Evolutionary conservation across 2,797 vertebrate species (phyloP).

Genomic region (Lepilemur ruficaudatus): DNA sequence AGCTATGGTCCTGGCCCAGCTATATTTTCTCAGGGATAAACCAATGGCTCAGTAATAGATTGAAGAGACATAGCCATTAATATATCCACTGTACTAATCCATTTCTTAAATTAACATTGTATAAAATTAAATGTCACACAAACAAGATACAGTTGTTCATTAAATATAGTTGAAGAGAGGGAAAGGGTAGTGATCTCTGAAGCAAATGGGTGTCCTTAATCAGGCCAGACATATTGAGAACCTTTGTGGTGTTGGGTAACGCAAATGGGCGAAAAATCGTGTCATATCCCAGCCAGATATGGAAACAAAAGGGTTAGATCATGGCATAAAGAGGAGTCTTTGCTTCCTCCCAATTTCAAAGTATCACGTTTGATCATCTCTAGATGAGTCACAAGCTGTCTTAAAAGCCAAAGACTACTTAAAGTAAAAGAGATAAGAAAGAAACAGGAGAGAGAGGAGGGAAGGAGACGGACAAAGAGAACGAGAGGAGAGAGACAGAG

Average conservation of each 20-base stretch:
- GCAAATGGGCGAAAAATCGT: conserved; percentile 33
- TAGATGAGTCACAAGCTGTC: conserved; percentile 28
- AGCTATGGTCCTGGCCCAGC: conserved; percentile 41
- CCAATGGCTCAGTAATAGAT: conserved; percentile 61
- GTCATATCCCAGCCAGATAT: conserved; percentile 2
- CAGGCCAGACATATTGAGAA: conserved; percentile 39
- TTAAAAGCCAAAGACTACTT: not conserved
- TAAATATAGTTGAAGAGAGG: conserved; percentile 42
- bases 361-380: conserved; percentile 15
- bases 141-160: conserved; percentile 74
- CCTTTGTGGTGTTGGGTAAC: not conserved
- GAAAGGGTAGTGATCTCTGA: conserved; percentile 57
- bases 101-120: conserved; percentile 74
- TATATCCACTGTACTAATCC: conserved; percentile 62
- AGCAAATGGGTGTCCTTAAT: conserved; percentile 64
- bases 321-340: not conserved
- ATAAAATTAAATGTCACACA: conserved; percentile 74
- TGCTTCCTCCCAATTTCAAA: conserved; percentile 18
- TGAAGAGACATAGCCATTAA: conserved; percentile 68
- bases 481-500: not conserved
- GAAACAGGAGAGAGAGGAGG: not conserved
- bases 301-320: not conserved
- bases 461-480: not conserved
- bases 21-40: conserved; percentile 67
- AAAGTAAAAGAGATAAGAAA: not conserved